These are phyloP conservation scores for Orbicella faveolata DNA, from an alignment of 64 coral and sea anemone genomes.

Conservation along the genomic window DNA sequence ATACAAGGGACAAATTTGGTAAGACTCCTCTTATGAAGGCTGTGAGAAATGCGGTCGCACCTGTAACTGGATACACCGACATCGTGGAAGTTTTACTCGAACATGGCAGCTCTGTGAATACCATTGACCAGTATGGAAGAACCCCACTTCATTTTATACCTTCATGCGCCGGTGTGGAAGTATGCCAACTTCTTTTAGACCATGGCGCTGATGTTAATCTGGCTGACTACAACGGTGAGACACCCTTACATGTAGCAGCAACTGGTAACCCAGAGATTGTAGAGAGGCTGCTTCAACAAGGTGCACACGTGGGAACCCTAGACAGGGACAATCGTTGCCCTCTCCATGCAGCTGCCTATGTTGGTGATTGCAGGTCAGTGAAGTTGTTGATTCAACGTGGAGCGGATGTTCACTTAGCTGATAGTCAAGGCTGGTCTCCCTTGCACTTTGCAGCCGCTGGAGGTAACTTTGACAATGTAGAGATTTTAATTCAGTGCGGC, in stretches of 20 bases:
- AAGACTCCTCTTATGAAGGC: background rate
- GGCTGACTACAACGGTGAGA: background rate
- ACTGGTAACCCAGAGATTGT: background rate
- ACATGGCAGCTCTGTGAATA: conserved; percentile 1
- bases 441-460: background rate
- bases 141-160: conserved; percentile 31
- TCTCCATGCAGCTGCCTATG: conserved; percentile 36
- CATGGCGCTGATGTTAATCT: conserved; percentile 30
- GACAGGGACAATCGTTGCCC: conserved; percentile 22
- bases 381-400: conserved; percentile 54
- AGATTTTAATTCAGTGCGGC: background rate
- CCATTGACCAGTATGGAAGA: background rate
- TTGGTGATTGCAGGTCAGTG: conserved; percentile 2
- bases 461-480: background rate
- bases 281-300: conserved; percentile 12
- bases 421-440: conserved; percentile 13
- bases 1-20: no score
- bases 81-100: background rate
- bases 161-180: background rate
- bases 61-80: no score
- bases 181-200: conserved; percentile 27
- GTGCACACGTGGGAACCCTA: conserved; percentile 6
- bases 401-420: conserved; percentile 45
- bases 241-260: conserved; percentile 17
- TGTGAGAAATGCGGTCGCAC: no score